phyloP scores from a whole-genome alignment of 2,113 vertebrate genomes.

The Oncorhynchus clarkii region DNA sequence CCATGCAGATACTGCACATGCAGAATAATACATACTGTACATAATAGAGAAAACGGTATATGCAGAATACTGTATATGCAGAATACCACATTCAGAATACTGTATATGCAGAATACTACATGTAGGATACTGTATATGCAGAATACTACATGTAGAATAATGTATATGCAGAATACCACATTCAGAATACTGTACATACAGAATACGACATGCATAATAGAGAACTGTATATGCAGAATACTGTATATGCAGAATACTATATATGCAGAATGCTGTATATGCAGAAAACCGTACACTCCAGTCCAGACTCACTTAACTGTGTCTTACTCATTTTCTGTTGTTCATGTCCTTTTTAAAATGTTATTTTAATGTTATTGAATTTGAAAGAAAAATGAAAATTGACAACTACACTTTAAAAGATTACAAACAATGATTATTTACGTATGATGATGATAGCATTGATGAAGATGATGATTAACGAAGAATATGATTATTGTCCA shows the following conservation, averaged over 20 bases:
- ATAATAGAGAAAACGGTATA: too few species aligned
- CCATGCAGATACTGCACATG: neutral
- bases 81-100: too few species aligned
- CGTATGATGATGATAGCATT: constrained; percentile 29
- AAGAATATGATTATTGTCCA: constrained; percentile 61
- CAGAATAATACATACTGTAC: constrained; percentile 3
- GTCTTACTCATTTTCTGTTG: constrained; percentile 1
- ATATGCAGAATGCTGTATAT: too few species aligned
- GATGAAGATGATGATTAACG: neutral
- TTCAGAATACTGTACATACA: too few species aligned
- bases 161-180: too few species aligned
- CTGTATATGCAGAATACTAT: too few species aligned
- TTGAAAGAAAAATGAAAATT: constrained; percentile 42
- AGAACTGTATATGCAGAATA: too few species aligned
- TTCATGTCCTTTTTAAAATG: constrained; percentile 15
- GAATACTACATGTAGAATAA: too few species aligned
- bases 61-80: too few species aligned
- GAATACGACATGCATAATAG: too few species aligned
- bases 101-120: too few species aligned
- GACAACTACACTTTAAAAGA: constrained; percentile 28
- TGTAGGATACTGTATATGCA: too few species aligned
- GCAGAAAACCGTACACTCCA: constrained; percentile 1
- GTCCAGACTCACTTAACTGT: constrained; percentile 19
- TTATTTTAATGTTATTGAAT: constrained; percentile 41
- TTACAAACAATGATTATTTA: constrained; percentile 7